Percentiles rank a stretch among this genome's conserved stretches.
These are phyloP conservation scores for Phyllotreta striolata DNA, from an alignment of 2,888 invertebrate genomes.

Conservation along the genomic window DNA sequence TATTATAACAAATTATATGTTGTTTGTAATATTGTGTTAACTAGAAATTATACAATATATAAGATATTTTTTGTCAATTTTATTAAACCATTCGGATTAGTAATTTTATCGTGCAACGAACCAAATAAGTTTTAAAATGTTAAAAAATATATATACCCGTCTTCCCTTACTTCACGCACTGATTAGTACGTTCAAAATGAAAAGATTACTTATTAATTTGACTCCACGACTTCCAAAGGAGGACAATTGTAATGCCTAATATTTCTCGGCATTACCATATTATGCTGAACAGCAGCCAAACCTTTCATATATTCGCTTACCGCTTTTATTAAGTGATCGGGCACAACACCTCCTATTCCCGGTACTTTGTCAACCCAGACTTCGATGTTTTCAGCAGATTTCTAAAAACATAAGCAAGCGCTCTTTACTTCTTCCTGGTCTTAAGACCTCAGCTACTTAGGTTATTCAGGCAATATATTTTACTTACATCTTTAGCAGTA, in stretches of 20 bases:
- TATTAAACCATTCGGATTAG: too few species aligned
- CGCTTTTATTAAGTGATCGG: constrained; percentile 62
- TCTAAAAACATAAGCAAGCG: constrained; percentile 40
- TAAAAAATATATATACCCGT: not conserved
- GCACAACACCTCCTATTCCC: constrained; percentile 69
- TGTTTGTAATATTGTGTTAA: constrained; percentile 29
- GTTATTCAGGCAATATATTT: not conserved
- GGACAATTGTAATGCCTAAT: constrained; percentile 75
- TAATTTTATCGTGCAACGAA: too few species aligned
- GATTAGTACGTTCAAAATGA: not conserved
- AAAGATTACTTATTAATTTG: constrained; percentile 3
- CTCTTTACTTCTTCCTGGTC: too few species aligned
- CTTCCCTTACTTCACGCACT: not conserved
- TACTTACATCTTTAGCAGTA: constrained; percentile 27
- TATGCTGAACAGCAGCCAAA: constrained; percentile 67
- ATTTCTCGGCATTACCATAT: constrained; percentile 75
- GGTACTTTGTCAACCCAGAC: constrained; percentile 62
- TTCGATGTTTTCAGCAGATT: constrained; percentile 47
- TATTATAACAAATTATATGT: constrained; percentile 28
- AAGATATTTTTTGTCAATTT: too few species aligned
- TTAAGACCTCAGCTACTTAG: not conserved
- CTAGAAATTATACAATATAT: constrained; percentile 22
- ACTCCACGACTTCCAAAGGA: constrained; percentile 64
- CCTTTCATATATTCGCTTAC: constrained; percentile 65
- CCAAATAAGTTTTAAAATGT: too few species aligned